phyloP scores from a whole-genome alignment of 2,888 invertebrate genomes.

The Coelogynopora nodosa region DNA sequence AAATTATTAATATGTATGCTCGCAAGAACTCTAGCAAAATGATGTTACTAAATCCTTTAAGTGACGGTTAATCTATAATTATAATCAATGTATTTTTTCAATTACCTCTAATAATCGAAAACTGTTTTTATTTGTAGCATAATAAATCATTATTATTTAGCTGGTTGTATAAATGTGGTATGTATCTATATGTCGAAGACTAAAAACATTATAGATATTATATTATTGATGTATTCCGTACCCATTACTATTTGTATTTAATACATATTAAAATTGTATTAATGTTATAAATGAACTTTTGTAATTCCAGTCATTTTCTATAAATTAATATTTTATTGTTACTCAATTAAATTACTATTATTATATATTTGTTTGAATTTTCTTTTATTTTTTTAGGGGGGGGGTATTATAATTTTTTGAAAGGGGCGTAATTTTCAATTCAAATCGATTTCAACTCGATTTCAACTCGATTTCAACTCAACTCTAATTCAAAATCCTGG shows the following conservation, averaged over 20 bases:
- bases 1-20: not conserved
- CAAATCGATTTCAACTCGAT: no score
- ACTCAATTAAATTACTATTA: not conserved
- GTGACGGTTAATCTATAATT: not conserved
- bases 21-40: not conserved
- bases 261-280: not conserved
- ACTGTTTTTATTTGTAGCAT: not conserved
- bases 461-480: no score
- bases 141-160: not conserved
- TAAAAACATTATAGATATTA: not conserved
- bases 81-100: not conserved
- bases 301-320: not conserved
- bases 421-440: not conserved
- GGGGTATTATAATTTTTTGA: not conserved
- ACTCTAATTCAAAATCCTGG: not conserved
- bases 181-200: not conserved
- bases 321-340: not conserved
- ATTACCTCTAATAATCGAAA: not conserved
- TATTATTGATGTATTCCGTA: not conserved
- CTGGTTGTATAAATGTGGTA: not conserved
- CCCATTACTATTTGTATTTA: not conserved
- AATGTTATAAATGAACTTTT: not conserved
- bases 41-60: not conserved
- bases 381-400: not conserved
- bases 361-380: not conserved